Conservation (phyloP, 2,797 vertebrate species). For the Megaceryle alcyon region DNA sequence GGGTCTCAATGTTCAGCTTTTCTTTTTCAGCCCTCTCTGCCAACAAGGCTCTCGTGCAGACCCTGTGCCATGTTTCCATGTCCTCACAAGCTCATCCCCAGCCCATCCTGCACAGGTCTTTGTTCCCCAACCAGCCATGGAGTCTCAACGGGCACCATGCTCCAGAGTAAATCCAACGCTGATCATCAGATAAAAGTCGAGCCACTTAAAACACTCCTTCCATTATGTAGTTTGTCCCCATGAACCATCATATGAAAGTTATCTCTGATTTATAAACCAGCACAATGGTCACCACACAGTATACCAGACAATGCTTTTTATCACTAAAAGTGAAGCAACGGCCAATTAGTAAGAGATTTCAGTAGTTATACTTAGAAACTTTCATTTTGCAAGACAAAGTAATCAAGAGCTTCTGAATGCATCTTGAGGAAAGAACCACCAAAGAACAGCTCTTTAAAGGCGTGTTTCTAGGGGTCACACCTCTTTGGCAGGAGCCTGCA, state of each 20-base stretch:
- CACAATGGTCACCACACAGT: neutral
- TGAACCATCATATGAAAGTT: neutral
- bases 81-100: neutral
- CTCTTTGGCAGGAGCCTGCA: neutral
- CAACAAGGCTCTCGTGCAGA: neutral
- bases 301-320: neutral
- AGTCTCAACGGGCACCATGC: neutral
- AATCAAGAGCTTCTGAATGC: neutral
- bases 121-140: neutral
- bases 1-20: neutral
- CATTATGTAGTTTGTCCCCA: neutral
- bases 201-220: neutral
- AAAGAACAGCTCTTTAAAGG: neutral
- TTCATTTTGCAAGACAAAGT: neutral
- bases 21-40: neutral
- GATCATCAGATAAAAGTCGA: neutral
- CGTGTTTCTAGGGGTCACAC: neutral
- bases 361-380: neutral
- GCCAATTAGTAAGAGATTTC: neutral
- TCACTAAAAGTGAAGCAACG: neutral
- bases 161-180: neutral
- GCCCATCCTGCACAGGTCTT: neutral
- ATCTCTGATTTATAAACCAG: neutral
- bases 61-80: accelerated
- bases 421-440: neutral